Percentiles rank a stretch among this genome's conserved stretches.
Evolutionary conservation across 2,888 invertebrate genomes (phyloP).

Genomic region (Sarcophaga carnaria): DNA sequence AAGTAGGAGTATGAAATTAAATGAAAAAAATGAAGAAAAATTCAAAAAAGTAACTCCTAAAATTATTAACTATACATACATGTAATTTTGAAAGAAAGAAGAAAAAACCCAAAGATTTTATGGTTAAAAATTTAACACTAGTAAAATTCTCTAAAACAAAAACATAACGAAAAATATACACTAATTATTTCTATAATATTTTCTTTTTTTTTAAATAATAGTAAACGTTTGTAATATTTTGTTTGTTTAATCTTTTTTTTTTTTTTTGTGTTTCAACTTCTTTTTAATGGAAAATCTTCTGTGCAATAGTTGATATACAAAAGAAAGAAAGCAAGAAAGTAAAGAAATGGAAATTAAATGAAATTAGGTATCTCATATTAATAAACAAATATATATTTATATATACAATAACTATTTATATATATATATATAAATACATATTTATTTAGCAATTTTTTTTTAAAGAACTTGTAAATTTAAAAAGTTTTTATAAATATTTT

Average conservation of each 20-base stretch:
- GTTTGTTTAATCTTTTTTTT: conserved; percentile 31
- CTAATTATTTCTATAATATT: conserved; percentile 10
- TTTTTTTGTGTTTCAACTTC: conserved; percentile 33
- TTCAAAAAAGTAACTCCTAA: conserved; percentile 30
- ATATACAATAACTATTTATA: neutral
- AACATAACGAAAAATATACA: neutral
- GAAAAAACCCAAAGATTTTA: conserved; percentile 66
- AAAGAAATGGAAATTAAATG: conserved; percentile 32
- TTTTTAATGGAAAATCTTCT: conserved; percentile 69
- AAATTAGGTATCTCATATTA: conserved; percentile 63
- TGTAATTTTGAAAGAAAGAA: conserved; percentile 39
- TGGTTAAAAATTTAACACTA: conserved; percentile 46
- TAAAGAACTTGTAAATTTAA: conserved; percentile 39
- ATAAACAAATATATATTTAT: conserved; percentile 61
- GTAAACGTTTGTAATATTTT: conserved; percentile 57
- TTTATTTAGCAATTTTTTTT: conserved; percentile 44
- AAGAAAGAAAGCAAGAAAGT: conserved; percentile 40
- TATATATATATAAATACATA: conserved; percentile 42
- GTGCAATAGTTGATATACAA: conserved; percentile 73
- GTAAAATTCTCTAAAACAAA: conserved; percentile 60
- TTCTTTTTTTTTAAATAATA: conserved; percentile 34
- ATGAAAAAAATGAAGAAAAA: neutral
- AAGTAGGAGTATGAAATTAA: neutral
- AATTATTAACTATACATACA: conserved; percentile 28
- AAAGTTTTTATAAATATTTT: conserved; percentile 45